These are phyloP conservation scores for Pecten maximus DNA, from an alignment of 2,888 invertebrate species.

Conservation along the genomic window DNA sequence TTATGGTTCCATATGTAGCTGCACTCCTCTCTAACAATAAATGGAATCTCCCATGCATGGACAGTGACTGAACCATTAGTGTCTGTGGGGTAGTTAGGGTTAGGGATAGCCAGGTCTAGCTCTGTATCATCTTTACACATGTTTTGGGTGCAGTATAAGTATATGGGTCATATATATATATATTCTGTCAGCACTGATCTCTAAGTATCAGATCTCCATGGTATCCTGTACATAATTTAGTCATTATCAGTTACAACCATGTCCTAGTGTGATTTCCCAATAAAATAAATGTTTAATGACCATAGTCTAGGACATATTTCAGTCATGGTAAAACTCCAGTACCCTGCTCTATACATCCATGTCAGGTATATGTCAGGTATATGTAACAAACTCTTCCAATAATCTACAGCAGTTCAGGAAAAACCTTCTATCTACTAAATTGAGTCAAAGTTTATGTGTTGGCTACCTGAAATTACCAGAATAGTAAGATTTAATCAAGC, in stretches of 20 bases:
- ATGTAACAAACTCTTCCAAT: no score
- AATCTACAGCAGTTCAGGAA: no score
- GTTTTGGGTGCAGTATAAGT: not conserved
- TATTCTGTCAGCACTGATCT: not conserved
- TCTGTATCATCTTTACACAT: not conserved
- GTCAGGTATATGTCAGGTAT: no score
- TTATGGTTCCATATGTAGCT: not conserved
- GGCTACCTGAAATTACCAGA: no score
- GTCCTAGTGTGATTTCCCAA: no score
- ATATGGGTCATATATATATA: constrained; percentile 11
- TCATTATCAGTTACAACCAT: not conserved
- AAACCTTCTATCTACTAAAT: no score
- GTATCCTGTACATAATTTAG: not conserved
- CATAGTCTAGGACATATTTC: no score
- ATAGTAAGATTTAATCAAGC: no score
- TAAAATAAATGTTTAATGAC: no score
- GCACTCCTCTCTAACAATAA: not conserved
- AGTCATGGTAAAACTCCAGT: no score
- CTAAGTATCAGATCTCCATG: not conserved
- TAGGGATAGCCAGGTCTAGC: not conserved
- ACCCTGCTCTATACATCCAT: no score
- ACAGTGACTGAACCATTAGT: not conserved
- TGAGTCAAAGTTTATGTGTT: no score
- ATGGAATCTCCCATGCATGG: not conserved
- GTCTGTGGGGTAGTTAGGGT: not conserved